These are phyloP conservation scores for Pandion haliaetus DNA, from an alignment of 2,113 vertebrate species.

Conservation along the genomic window DNA sequence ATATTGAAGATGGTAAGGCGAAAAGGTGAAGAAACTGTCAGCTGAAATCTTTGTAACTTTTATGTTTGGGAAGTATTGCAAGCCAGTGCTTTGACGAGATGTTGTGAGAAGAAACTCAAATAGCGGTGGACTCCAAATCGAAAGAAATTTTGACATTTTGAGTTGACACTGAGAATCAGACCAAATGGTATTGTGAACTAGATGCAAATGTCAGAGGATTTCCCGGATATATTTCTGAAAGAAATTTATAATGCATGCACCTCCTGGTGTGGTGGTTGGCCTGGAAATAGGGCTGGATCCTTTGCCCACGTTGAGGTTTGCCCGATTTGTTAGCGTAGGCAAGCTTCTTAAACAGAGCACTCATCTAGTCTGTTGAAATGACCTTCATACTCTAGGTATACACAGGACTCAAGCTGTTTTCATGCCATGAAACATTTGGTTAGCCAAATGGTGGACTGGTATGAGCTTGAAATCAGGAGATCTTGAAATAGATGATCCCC, in stretches of 20 bases:
- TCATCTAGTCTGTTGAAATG: neutral
- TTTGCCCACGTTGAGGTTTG: neutral
- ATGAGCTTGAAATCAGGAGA: neutral
- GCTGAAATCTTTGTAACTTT: neutral
- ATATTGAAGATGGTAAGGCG: neutral
- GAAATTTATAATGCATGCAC: neutral
- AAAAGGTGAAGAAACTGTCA: neutral
- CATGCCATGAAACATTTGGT: neutral
- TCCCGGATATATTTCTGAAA: neutral
- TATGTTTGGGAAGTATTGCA: neutral
- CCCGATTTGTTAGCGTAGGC: fast-evolving
- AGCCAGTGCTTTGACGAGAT: neutral
- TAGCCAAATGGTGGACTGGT: neutral
- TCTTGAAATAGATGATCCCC: neutral
- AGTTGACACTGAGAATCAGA: neutral
- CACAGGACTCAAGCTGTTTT: neutral
- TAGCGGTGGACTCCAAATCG: neutral
- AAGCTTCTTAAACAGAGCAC: neutral
- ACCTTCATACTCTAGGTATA: neutral
- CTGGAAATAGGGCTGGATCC: neutral
- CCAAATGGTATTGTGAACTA: neutral
- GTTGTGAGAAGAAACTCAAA: neutral
- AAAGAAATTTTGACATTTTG: neutral
- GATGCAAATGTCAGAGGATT: neutral
- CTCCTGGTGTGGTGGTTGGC: neutral